Conservation (phyloP, 30 jellyfish, hydroid and myxozoan species). For the Mastigias papua region DNA sequence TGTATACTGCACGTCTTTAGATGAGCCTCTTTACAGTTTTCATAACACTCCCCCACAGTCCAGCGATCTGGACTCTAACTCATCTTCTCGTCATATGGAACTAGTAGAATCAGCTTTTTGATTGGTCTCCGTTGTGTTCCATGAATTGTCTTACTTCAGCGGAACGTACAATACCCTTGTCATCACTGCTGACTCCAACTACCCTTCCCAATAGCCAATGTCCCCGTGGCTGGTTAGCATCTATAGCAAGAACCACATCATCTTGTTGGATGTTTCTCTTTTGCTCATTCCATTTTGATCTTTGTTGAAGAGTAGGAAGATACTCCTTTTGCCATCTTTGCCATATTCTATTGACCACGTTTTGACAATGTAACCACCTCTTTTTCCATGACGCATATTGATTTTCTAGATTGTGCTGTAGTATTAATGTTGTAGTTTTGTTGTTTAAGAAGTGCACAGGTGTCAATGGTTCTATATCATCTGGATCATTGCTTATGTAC, state of each 20-base stretch:
- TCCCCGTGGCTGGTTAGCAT: slow-evolving; percentile 44
- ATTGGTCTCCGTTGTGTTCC: slow-evolving; percentile 28
- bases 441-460: slow-evolving; percentile 22
- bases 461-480: slow-evolving; percentile 44
- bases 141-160: slow-evolving; percentile 15
- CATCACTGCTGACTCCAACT: slow-evolving; percentile 32
- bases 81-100: slow-evolving; percentile 37
- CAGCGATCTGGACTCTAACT: slow-evolving; percentile 61
- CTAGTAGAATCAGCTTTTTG: slow-evolving; percentile 26
- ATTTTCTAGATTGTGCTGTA: slow-evolving; percentile 25
- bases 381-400: not conserved
- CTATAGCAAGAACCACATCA: slow-evolving; percentile 33
- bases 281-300: slow-evolving; percentile 32
- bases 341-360: slow-evolving; percentile 32
- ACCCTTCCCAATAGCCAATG: slow-evolving; percentile 45
- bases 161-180: slow-evolving; percentile 37
- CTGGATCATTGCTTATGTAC: slow-evolving; percentile 31
- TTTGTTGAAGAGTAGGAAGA: slow-evolving; percentile 29
- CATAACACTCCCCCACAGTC: slow-evolving; percentile 55
- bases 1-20: not conserved
- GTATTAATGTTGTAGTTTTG: slow-evolving; percentile 12
- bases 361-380: slow-evolving; percentile 16
- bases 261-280: slow-evolving; percentile 36
- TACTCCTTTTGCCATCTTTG: slow-evolving; percentile 36
- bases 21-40: not conserved